Evolutionary conservation across 2,797 vertebrate species (phyloP).

Genomic region (Arctocebus calabarensis): DNA sequence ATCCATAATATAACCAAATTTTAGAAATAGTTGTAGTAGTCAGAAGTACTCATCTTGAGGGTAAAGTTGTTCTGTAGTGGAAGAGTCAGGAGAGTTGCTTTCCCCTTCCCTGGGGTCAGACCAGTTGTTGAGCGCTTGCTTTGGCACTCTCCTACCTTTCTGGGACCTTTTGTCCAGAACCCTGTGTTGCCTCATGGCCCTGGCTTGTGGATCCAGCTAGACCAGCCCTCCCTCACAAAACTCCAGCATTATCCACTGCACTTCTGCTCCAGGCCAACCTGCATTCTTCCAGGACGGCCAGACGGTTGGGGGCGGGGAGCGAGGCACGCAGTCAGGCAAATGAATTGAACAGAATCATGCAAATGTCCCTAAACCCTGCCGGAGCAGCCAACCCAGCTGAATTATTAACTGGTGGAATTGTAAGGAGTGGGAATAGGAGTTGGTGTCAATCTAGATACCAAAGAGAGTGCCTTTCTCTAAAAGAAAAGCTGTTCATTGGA

Average conservation of each 20-base stretch:
- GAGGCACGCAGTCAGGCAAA: background rate
- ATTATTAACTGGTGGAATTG: background rate
- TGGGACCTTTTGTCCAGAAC: background rate
- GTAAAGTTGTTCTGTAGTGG: too few relatives aligned
- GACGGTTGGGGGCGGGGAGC: too few relatives aligned
- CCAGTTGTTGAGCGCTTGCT: background rate
- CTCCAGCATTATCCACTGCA: background rate
- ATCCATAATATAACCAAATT: background rate
- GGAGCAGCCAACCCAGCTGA: background rate
- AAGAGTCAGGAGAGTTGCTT: background rate
- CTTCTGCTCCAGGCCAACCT: background rate
- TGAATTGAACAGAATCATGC: background rate
- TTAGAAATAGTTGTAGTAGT: background rate
- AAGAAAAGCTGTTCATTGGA: background rate
- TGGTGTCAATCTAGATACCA: background rate
- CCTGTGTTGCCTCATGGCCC: background rate
- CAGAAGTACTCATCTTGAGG: background rate
- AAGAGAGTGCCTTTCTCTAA: background rate
- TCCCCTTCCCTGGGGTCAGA: background rate
- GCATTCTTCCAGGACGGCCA: background rate
- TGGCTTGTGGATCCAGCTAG: background rate
- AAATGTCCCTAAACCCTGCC: too few relatives aligned
- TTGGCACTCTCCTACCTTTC: background rate
- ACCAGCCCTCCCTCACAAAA: background rate
- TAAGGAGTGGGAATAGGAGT: background rate